Base-by-base conservation (phyloP, 2,113 vertebrate species). In the Thalassoma bifasciatum region DNA sequence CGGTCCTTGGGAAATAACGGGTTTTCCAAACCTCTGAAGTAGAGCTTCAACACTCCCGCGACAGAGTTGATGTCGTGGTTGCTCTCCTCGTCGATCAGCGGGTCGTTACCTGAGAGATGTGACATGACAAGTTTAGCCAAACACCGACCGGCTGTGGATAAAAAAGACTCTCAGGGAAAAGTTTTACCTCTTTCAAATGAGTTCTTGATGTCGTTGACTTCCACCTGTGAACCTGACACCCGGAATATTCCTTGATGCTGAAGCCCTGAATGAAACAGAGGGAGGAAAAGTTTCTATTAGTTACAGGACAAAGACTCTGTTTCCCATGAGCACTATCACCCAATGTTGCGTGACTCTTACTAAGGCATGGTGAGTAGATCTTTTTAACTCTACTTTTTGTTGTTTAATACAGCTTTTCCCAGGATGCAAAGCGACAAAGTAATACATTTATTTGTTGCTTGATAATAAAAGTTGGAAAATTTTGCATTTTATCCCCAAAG, bases 141-240 rank as follows among this genome's bases (percentile, higher is more conserved):
- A 47, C 44, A n/a, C 17, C 11, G 8, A 24, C 14, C 8, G n/a
- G 3, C 11, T 40, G 40, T 1, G 11, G 1, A 12, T 65, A 56
- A 12, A 1, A 44, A 63, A 6, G 75, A 72, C 75, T 49, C 21
- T 2, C 40, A 6, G 30, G 10, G 14, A 38, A 65, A 14, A 50
- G 17, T 14, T 93, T 92, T 93, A 98, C 98, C 98, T 98, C 98
- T 94, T 86, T 99, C 98, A 86, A 99, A 99, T 52, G 96, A 97
- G 92, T 99, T 99, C 93, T 99, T 99, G 92, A 99, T 99, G 89
- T 99, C 98, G 74, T 99, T 99, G 90, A 99, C 96, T 91, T 99
- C 98, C 81, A 98, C 96, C 91, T 99, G 98, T 54, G 98, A 99
- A 44, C 98, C 98, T 12, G 98, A 98, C 46, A 99, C 97, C 92